Base-by-base conservation (phyloP, 2,113 vertebrate genomes). In the Hippopotamus amphibius region DNA sequence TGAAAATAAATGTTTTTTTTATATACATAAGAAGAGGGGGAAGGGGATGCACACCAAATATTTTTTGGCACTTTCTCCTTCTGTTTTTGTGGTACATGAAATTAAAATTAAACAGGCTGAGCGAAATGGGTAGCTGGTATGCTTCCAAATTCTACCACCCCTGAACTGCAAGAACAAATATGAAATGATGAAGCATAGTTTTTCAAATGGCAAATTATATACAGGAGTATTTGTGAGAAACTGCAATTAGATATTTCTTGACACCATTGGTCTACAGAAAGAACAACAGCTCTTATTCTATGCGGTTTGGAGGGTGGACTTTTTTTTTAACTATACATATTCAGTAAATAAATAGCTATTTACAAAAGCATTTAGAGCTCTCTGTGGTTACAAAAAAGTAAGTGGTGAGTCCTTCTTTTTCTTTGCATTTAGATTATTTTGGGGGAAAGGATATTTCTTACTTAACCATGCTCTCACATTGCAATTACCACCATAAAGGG, bases 71-170 rank as follows among this genome's bases (percentile, higher is more conserved):
- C 53, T 71, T 95, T 88, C 83, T 90, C 41, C 61, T 85, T 94
- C 66, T 59, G 50, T 68, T 87, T 95, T 89, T 87, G 90, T 89
- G 61, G 14, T 82, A 90, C 57, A 83, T 80, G 48, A 95, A 94
- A 94, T 95, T 94, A 89, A 94, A 97, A 95, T 97, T 96, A 96
- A 95, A 87, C 87, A 96, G 72, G 46, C 85, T 93, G 74, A 95
- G 71, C 61, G 30, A 88, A 96, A 19, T 71, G 77, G 82, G 76
- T 93, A 95, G 74, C 53, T 95, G 79, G 59, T 93, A 41, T 90
- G 33, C 79, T 90, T 93, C 97, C 95, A 96, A 92, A 76, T 84
- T 94, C 87, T 80, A 77, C 86, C 86, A 95, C 63, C 50, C 55
- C 26, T 90, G 15, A 87, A 33, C 61, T 83, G 41, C 24, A 90